Percentiles rank a stretch among this genome's conserved stretches.
These are phyloP conservation scores for Melanotaenia nigrans DNA, from an alignment of 2,797 vertebrate genomes.

Conservation along the genomic window DNA sequence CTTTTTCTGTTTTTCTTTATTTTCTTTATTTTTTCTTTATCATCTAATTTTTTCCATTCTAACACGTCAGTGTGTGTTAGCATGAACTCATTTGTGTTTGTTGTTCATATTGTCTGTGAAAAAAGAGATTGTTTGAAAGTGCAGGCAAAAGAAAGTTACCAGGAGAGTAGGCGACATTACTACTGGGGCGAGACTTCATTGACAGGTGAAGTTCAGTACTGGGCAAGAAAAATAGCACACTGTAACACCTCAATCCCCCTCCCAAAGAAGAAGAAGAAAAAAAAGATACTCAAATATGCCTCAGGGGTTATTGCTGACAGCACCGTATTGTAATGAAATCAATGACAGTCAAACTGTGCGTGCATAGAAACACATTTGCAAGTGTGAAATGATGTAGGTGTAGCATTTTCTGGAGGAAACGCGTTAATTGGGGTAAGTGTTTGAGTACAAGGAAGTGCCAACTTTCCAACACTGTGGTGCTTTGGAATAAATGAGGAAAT, in stretches of 20 bases:
- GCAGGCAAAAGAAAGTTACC: conserved; percentile 31
- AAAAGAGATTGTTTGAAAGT: neutral
- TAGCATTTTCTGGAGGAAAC: conserved; percentile 47
- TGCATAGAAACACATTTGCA: conserved; percentile 47
- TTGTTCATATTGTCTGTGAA: neutral
- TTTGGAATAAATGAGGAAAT: conserved; percentile 39
- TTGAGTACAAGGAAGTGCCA: conserved; percentile 13
- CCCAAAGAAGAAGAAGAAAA: neutral
- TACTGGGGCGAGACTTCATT: conserved; percentile 34
- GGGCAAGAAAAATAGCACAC: conserved; percentile 12
- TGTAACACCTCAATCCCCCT: conserved; percentile 7
- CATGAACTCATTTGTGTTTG: neutral
- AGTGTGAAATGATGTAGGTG: conserved; percentile 66
- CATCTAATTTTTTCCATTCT: conserved; percentile 22
- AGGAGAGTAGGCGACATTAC: conserved; percentile 18
- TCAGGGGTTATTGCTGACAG: conserved; percentile 39
- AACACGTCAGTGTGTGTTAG: conserved; percentile 1
- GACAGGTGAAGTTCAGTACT: conserved; percentile 48
- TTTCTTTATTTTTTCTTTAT: neutral
- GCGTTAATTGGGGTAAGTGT: conserved; percentile 56
- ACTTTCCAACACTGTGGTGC: conserved; percentile 23
- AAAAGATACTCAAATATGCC: conserved; percentile 5
- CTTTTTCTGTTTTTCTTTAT: neutral
- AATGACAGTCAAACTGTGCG: conserved; percentile 34
- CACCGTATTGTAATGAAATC: conserved; percentile 35